A percentile compares a stretch with the other conserved stretches of the same genome.
Conservation (phyloP, 2,797 vertebrate genomes). For the Pampus argenteus region DNA sequence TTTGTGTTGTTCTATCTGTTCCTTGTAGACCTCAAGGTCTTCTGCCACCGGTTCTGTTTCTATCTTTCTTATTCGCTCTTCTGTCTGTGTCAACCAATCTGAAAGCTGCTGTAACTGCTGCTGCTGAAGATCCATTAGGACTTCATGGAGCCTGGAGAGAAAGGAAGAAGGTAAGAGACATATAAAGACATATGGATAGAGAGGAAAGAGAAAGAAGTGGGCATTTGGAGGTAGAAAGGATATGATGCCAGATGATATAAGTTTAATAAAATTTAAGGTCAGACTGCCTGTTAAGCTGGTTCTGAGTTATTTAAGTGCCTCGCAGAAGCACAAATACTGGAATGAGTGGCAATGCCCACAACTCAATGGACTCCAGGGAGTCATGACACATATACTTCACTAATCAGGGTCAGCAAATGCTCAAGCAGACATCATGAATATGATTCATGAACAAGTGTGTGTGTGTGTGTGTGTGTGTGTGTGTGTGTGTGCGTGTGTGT, state of each 20-base stretch:
- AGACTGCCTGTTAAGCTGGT: not conserved
- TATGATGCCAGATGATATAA: not conserved
- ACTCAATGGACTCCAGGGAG: not conserved
- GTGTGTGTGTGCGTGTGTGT: slow-evolving; percentile 24
- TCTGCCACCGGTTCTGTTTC: slow-evolving; percentile 84
- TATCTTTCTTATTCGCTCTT: slow-evolving; percentile 93
- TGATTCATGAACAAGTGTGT: slow-evolving; percentile 28
- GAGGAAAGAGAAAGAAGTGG: not conserved
- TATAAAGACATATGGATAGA: not conserved
- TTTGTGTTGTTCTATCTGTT: slow-evolving; percentile 93
- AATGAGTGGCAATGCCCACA: not conserved
- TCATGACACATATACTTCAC: slow-evolving; percentile 8
- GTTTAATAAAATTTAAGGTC: not conserved
- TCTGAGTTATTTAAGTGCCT: slow-evolving; percentile 4
- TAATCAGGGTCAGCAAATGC: slow-evolving; percentile 38
- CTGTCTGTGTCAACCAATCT: slow-evolving; percentile 92
- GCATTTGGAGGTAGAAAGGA: not conserved
- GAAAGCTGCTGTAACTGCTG: slow-evolving; percentile 95
- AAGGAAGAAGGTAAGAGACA: too few species aligned
- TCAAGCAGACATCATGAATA: slow-evolving; percentile 11
- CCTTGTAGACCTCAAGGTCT: slow-evolving; percentile 87
- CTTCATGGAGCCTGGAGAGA: slow-evolving; percentile 90
- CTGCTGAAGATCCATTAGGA: slow-evolving; percentile 97
- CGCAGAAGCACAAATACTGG: slow-evolving; percentile 9
- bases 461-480: slow-evolving; percentile 32